Base-by-base conservation (phyloP, 1,140 invertebrate genomes). In the Drosophila arizonae region DNA sequence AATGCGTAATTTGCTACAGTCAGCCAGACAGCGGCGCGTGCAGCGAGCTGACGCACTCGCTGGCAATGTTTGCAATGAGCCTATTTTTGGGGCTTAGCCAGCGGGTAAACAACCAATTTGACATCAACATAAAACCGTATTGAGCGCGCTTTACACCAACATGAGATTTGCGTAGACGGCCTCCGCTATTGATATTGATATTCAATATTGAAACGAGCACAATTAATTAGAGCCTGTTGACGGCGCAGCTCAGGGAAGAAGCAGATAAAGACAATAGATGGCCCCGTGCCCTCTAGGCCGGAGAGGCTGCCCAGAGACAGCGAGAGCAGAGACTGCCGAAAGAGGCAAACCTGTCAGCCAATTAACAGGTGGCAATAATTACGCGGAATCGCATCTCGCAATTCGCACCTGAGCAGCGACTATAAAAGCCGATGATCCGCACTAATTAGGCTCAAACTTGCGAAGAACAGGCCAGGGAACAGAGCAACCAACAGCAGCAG, bases 211-310 rank as follows among this genome's bases (percentile, higher is more conserved):
- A 90, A 90, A 81, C 88, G 77, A 72, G 76, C 72, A 72, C 88
- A 90, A 90, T 90, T 90, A 90, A 90, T 90, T 90, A 90, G 88
- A 88, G 84, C 74, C 84, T 86, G 71, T 43, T 3, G 36, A 39
- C 36, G 36, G n/a, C 33, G 2, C 13, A 11, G 26, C n/a, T 15
- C 1, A 1, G n/a, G 36, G 58, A 50, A 64, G n/a, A 30, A 54
- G n/a, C 39, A 52, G 36, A 57, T 62, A 61, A 86, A 87, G 88
- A 88, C 82, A 88, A 87, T 84, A 30, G 55, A 10, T 58, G 33
- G 17, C 45, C 24, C 30, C 24, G 33, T 43, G 3, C 58, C 45
- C 39, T 6, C 5, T 11, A 11, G 36, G 36, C 11, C 36, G 10
- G 36, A 0, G 10, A 4, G 8, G 28, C 36, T 66, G 71, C 54